These are phyloP conservation scores for Ariopsis seemanni DNA, from an alignment of 2,113 vertebrate genomes.

Conservation along the genomic window DNA sequence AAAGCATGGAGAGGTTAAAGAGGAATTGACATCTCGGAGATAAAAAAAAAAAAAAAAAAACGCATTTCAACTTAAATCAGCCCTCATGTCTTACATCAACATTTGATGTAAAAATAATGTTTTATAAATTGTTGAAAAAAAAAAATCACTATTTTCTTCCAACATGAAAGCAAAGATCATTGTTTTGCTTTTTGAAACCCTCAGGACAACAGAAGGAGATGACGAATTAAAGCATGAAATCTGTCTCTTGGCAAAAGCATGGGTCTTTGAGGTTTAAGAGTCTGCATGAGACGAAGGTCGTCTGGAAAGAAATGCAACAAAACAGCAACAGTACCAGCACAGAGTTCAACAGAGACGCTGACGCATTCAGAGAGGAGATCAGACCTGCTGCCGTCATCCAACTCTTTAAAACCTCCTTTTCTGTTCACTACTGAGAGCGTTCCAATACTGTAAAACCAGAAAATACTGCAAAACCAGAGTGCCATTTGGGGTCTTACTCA, in stretches of 20 bases:
- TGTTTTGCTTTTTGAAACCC: not conserved
- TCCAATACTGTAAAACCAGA: not conserved
- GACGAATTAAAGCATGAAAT: conserved; percentile 13
- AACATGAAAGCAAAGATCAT: not conserved
- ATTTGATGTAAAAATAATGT: not conserved
- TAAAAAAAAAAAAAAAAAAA: not conserved
- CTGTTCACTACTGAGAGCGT: not conserved
- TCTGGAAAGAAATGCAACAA: conserved; percentile 26
- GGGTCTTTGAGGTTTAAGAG: conserved; percentile 35
- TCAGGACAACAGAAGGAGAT: conserved; percentile 4
- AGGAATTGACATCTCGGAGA: not conserved
- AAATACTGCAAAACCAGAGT: too few relatives aligned
- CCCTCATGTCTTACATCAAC: not conserved
- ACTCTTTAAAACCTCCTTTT: not conserved
- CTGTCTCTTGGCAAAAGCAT: conserved; percentile 4
- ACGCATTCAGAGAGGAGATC: not conserved
- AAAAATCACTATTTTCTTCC: not conserved
- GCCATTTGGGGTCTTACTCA: not conserved
- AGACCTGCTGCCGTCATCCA: not conserved
- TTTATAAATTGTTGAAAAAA: not conserved
- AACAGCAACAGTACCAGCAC: conserved; percentile 22
- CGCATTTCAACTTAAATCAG: not conserved
- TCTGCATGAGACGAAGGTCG: conserved; percentile 10
- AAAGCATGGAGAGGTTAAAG: not conserved
- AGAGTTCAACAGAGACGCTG: not conserved